Evolutionary conservation across 2,888 invertebrate species (phyloP), one percentile per base, ranked within the genome.

Genomic region (Drosophila testacea): DNA sequence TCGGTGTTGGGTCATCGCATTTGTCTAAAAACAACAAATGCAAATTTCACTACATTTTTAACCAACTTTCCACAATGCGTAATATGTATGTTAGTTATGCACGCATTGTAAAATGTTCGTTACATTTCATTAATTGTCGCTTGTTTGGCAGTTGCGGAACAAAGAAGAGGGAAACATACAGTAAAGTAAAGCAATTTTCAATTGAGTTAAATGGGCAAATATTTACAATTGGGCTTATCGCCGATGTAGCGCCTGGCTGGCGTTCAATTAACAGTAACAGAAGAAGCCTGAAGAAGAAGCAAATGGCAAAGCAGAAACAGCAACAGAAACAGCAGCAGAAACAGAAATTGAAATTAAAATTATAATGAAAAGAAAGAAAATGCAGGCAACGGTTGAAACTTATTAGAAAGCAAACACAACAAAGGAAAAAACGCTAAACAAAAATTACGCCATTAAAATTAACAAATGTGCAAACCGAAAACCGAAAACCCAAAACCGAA

Each of bases 171-270:
- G 2, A 22, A 22, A 22, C 22, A 22, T 22, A 22, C 2, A 22
- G 22, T 22, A 47, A 32, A 52, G 64, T 50, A 64, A 68, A 76
- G 66, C 71, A 71, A 68, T 79, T 81, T 81, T 69, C 77, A 80
- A 81, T 80, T 81, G 72, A 68, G 64, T 70, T 82, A 71, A 82
- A 81, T 82, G 66, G 64, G 79, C 80, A 83, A 83, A 83, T 81
- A 74, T 81, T 81, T 69, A 78, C 81, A 68, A 76, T 70, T 70
- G 77, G 27, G 68, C 66, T 68, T 78, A 69, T 72, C 74, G 61
- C 5, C 50, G 54, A 47, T 59, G 72, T 46, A 65, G 41, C 78
- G 68, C 63, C 64, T 68, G 51, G 66, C 64, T 66, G 76, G 39
- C 71, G 60, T 54, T 73, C 78, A 81, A 81, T 83, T 73, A 73